Evolutionary conservation across 2,797 vertebrate species (phyloP).

Genomic region (Pipistrellus pipistrellus): DNA sequence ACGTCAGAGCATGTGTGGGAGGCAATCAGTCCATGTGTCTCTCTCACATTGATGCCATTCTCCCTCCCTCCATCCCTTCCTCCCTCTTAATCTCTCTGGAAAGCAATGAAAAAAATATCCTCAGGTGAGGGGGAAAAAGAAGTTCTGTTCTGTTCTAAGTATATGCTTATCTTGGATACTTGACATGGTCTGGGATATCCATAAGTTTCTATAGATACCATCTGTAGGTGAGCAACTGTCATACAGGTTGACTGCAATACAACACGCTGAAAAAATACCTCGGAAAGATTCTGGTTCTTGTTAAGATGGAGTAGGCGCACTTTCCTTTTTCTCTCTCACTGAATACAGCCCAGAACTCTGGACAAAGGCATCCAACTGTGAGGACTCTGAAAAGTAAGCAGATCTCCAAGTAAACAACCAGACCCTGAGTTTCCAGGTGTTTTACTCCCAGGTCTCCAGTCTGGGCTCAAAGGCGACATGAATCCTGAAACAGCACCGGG

Average conservation of each 20-base stretch:
- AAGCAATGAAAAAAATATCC: no score
- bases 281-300: neutral
- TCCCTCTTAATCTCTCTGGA: no score
- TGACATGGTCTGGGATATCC: neutral
- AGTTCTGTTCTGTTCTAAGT: neutral
- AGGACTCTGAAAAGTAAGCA: constrained; percentile 1
- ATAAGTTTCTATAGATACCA: neutral
- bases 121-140: neutral
- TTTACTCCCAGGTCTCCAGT: neutral
- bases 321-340: neutral
- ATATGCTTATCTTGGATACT: neutral
- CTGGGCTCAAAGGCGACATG: neutral
- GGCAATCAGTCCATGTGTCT: no score
- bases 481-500: neutral
- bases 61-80: no score
- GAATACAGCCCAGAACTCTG: neutral
- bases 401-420: neutral
- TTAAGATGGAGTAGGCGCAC: neutral
- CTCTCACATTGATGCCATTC: no score
- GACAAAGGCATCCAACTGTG: neutral
- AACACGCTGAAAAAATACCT: neutral
- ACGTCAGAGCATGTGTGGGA: no score
- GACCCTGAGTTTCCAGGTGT: neutral
- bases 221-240: neutral
- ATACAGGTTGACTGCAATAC: neutral